Base-by-base conservation (phyloP, 2,797 vertebrate species). In the Glyptemys insculpta region DNA sequence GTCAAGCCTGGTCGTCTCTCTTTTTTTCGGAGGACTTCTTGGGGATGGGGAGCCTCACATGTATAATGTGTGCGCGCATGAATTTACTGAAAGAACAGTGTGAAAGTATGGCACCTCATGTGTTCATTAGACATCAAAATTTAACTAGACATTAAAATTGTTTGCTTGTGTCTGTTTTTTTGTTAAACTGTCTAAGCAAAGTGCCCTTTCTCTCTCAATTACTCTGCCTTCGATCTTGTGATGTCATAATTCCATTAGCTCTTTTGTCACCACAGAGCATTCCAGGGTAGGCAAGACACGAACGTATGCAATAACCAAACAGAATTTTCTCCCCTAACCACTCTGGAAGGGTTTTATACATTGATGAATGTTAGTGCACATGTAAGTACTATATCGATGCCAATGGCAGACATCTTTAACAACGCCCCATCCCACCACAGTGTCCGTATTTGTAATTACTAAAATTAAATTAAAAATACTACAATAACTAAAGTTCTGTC, bases 101-200 rank as follows among this genome's bases (percentile, higher is more conserved):
- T 68, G 16, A 68, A 19, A 68, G 16, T 5, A n/a, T 19, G 23
- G 85, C 29, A 85, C 1, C 4, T 12, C 8, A 19, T 0, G 8
- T 10, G 53, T 87, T 91, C 76, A 81, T 59, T 18, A 85, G 0
- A 6, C 11, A 57, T 37, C 49, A 23, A 54, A 79, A 27, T 44
- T 37, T 47, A 47, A 76, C 44, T 49, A 29, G 25, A 83, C 0
- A 0, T 5, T 25, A 47, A 14, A 23, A 54, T 25, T 54, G 3
- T 54, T 54, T 54, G 54, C 54, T 54, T 18, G 52, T 54, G 54
- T 54, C 53, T 54, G 21, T 54, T 23, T 54, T 54, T 54, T 54
- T 54, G 54, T 54, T 11, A 72, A 91, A 8, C 25, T 78, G 10
- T 53, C 79, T 78, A 87, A 41, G 5, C 44, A 81, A 81, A 89